A percentile compares a stretch with the other conserved stretches of the same genome.
These are phyloP conservation scores for Myotis davidii DNA, from an alignment of 2,113 vertebrate species.

Conservation along the genomic window DNA sequence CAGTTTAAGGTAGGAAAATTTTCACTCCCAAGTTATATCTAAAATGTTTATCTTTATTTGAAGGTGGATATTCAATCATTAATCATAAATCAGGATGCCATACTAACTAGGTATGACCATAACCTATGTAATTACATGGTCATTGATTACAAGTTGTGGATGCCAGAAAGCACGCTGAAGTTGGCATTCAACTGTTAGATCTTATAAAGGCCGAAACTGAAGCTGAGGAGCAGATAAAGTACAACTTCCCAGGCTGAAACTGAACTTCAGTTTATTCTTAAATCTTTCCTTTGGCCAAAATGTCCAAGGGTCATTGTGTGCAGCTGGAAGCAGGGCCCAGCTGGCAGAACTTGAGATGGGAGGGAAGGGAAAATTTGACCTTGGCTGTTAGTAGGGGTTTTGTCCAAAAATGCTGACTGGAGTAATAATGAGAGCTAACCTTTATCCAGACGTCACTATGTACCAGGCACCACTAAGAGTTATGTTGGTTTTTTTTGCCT, in stretches of 20 bases:
- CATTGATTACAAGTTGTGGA: not conserved
- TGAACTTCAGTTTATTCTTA: not conserved
- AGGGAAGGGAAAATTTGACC: slow-evolving; percentile 24
- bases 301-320: not conserved
- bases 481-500: no score
- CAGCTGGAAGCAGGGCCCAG: not conserved
- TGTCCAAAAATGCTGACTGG: not conserved
- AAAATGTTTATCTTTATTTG: slow-evolving; percentile 15
- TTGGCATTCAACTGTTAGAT: not conserved
- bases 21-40: not conserved
- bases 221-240: not conserved
- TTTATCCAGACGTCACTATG: not conserved
- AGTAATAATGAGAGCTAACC: not conserved
- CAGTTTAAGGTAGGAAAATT: not conserved
- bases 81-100: not conserved
- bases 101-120: not conserved
- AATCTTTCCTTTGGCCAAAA: slow-evolving; percentile 10
- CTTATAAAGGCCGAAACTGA: not conserved
- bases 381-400: not conserved
- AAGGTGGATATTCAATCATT: not conserved
- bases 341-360: not conserved
- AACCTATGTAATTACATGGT: not conserved
- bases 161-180: not conserved
- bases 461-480: not conserved
- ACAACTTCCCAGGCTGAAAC: not conserved